A percentile compares a stretch with the other conserved stretches of the same genome.
Evolutionary conservation across 2,888 invertebrate species (phyloP).

Genomic region (Agrochola litura): DNA sequence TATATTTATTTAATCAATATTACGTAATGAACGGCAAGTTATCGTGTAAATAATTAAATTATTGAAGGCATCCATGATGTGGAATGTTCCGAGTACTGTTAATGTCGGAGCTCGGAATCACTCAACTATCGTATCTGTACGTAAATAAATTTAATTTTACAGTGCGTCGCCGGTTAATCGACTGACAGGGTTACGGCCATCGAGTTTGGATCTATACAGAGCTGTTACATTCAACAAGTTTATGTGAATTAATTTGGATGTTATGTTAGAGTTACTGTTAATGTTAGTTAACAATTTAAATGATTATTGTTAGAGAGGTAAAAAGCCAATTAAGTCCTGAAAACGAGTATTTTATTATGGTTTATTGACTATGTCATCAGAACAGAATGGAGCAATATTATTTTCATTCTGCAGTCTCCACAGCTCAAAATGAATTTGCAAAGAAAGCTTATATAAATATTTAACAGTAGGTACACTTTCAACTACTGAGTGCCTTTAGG

Average conservation of each 20-base stretch:
- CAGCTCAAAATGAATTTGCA: not conserved
- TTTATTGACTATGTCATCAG: not conserved
- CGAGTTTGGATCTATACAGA: conserved; percentile 68
- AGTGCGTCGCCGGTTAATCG: conserved; percentile 79
- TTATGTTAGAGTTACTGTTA: not conserved
- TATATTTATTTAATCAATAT: conserved; percentile 67
- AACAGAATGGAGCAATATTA: not conserved
- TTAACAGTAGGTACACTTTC: not conserved
- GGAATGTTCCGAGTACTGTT: conserved; percentile 69
- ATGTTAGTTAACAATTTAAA: not conserved
- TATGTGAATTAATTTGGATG: not conserved
- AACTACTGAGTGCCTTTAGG: not conserved
- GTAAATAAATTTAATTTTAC: conserved; percentile 85
- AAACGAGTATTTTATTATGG: not conserved
- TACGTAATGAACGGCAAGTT: conserved; percentile 58
- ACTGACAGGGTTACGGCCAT: conserved; percentile 71
- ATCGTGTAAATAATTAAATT: conserved; percentile 78
- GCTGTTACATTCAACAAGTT: conserved; percentile 46
- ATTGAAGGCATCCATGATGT: conserved; percentile 67
- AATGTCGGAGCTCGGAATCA: conserved; percentile 59
- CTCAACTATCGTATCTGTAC: conserved; percentile 75
- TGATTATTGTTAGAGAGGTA: not conserved
- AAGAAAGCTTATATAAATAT: not conserved
- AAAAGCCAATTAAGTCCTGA: not conserved
- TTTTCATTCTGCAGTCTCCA: not conserved